A percentile compares a stretch with the other conserved stretches of the same genome.
Conservation (phyloP, 2,113 vertebrate species). For the Phainopepla nitens region DNA sequence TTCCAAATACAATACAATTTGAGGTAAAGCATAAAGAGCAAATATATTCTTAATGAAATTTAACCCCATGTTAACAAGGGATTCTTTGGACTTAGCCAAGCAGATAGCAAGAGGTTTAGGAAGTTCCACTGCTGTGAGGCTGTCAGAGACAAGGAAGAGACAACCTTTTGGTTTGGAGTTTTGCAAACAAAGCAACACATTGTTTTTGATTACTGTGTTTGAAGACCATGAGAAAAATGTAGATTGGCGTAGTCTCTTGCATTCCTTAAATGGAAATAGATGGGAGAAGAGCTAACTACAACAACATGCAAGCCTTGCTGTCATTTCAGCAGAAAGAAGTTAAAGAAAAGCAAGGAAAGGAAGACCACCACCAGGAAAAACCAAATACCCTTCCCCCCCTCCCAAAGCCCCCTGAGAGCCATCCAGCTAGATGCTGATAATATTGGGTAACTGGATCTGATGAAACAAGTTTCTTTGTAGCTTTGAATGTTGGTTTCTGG, state of each 20-base stretch:
- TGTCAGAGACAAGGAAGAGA: background rate
- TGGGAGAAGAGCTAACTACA: background rate
- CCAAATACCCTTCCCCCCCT: background rate
- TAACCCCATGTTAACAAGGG: background rate
- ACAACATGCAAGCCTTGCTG: background rate
- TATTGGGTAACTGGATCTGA: background rate
- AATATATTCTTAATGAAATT: background rate
- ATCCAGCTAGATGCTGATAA: background rate
- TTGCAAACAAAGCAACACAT: background rate
- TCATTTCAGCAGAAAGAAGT: background rate
- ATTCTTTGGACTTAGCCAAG: background rate
- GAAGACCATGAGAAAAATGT: background rate
- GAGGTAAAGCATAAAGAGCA: background rate
- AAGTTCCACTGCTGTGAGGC: background rate
- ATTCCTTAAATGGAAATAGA: background rate
- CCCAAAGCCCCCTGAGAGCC: background rate
- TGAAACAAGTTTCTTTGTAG: background rate
- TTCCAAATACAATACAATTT: background rate
- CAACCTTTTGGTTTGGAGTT: background rate
- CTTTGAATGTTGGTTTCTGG: background rate
- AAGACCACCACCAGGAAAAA: background rate
- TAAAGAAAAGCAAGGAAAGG: background rate
- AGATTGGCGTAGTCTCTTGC: background rate
- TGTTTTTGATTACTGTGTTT: background rate
- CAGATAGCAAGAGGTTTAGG: background rate